phyloP scores from a whole-genome alignment of 2,797 vertebrate species.

The Falco concolor region DNA sequence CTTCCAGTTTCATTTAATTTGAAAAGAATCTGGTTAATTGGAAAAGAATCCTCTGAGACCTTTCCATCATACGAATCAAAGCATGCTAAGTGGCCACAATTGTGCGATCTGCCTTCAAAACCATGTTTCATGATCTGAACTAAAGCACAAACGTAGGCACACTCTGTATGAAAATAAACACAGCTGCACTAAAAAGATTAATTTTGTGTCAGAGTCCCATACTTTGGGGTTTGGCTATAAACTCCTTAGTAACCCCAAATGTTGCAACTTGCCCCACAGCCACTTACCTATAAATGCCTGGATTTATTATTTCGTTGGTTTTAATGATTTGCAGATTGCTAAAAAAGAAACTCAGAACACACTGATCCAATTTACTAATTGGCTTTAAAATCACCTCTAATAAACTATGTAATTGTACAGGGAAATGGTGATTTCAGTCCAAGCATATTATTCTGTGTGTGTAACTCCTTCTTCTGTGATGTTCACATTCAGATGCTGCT shows the following conservation, averaged over 20 bases:
- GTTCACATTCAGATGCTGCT: background rate
- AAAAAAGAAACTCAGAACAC: background rate
- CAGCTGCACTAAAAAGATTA: background rate
- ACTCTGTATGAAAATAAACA: constrained; percentile 10
- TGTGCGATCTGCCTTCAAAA: background rate
- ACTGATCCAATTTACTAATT: constrained; percentile 22
- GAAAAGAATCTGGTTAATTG: background rate
- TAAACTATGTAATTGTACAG: background rate
- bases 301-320: background rate
- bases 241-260: background rate
- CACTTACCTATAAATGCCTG: background rate
- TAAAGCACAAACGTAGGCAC: background rate
- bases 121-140: background rate
- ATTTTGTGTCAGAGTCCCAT: background rate
- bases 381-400: background rate
- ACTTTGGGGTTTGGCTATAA: background rate
- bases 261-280: background rate
- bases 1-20: background rate
- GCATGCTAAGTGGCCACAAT: background rate
- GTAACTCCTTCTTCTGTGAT: background rate
- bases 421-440: background rate
- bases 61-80: background rate
- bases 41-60: background rate
- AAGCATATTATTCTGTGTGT: background rate
- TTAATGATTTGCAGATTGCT: background rate